These are phyloP conservation scores for Periophthalmodon schlosseri DNA, from an alignment of 2,113 vertebrate species.

Conservation along the genomic window DNA sequence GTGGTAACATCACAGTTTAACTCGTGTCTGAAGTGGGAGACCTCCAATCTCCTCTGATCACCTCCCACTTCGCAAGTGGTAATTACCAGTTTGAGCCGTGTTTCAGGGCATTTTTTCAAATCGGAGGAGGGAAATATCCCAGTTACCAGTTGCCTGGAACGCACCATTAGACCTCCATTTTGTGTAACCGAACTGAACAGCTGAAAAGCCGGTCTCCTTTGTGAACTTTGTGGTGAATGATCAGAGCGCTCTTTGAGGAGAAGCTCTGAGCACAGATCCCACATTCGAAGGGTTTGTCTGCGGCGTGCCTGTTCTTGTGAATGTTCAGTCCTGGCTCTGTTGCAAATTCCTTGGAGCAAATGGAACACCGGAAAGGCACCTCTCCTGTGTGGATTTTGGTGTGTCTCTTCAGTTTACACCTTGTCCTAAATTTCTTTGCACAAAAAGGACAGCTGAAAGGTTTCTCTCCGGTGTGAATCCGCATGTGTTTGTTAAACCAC, in stretches of 20 bases:
- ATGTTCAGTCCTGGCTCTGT: not conserved
- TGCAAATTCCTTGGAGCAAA: not conserved
- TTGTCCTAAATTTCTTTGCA: not conserved
- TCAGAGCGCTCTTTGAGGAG: not conserved
- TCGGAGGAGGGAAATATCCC: too few relatives aligned
- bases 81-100: too few relatives aligned
- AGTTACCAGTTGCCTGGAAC: too few relatives aligned
- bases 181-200: not conserved
- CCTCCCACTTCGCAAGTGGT: too few relatives aligned
- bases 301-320: not conserved
- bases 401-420: not conserved
- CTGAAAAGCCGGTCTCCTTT: not conserved
- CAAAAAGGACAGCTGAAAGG: not conserved
- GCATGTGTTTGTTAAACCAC: constrained; percentile 1
- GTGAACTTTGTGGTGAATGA: not conserved
- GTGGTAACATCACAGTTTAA: too few relatives aligned
- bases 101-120: too few relatives aligned
- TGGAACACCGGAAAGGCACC: not conserved
- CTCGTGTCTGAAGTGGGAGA: too few relatives aligned
- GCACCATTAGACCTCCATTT: not conserved
- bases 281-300: not conserved
- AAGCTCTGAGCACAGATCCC: not conserved
- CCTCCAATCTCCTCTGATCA: too few relatives aligned
- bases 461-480: not conserved
- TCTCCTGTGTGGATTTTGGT: not conserved